Percentiles rank a stretch among this genome's conserved stretches.
phyloP scores from a whole-genome alignment of 2,113 vertebrate species.

The Suricata suricatta region DNA sequence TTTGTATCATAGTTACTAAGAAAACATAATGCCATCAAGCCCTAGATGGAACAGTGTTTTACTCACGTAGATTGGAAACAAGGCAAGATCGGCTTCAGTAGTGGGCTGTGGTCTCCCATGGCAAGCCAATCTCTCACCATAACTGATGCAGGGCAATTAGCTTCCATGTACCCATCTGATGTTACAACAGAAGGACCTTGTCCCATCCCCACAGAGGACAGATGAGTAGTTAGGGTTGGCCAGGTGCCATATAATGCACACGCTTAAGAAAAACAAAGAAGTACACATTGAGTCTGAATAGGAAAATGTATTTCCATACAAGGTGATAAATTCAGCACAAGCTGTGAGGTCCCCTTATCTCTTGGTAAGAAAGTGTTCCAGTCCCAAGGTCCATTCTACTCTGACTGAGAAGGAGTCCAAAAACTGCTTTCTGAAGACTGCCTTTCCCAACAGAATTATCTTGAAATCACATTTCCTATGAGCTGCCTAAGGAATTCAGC shows the following conservation, averaged over 20 bases:
- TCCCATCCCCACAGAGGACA: too few species aligned
- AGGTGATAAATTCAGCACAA: neutral
- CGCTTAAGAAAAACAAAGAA: neutral
- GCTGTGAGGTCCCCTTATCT: neutral
- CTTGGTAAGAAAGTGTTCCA: neutral
- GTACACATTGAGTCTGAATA: neutral
- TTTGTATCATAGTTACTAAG: neutral
- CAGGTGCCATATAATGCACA: neutral
- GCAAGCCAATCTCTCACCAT: neutral
- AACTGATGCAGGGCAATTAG: neutral
- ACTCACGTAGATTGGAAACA: neutral
- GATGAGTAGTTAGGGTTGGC: neutral
- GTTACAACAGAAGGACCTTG: neutral
- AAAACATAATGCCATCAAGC: neutral
- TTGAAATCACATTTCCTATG: neutral
- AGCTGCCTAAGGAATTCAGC: neutral
- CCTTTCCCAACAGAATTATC: neutral
- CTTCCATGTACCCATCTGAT: neutral
- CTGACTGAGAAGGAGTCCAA: neutral
- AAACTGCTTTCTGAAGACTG: neutral
- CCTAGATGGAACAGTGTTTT: neutral
- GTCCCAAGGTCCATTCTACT: neutral
- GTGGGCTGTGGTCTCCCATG: too few species aligned
- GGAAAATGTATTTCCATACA: neutral
- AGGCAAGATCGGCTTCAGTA: neutral